Base-by-base conservation (phyloP, 2,113 vertebrate genomes). In the Tenrec ecaudatus region DNA sequence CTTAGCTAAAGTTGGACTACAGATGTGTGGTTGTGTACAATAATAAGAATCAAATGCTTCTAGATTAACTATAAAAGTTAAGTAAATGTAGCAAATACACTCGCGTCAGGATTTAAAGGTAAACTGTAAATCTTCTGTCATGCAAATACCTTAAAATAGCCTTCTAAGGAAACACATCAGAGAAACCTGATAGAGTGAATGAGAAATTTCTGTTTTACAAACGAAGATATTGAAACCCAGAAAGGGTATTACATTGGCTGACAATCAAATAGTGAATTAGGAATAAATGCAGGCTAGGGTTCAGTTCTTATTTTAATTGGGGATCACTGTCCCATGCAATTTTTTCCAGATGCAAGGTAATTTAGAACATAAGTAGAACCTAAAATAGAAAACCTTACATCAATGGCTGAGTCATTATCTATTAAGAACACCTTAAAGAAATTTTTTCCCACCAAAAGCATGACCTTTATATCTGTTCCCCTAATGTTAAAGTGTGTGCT, bases 331-430 rank as follows among this genome's bases (percentile, higher is more conserved):
- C 47, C 27, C 38, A 23, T 6, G 22, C 38, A 69, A 12, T 40
- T 36, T 7, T 64, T 64, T 90, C 64, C 58, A 33, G 43, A 12
- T 14, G 22, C 36, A 25, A 77, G 25, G 3, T 25, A 12, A 85
- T 60, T 43, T 69, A 40, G 33, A 43, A 40, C 23, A 58, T 33
- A 88, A 47, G 40, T 58, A 15, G 31, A 83, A 82, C 17, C 68
- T 58, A 75, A 77, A 58, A 57, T 60, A 58, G 20, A 87, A 91
- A 95, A 43, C 43, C n/a, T 43, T 92, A 29, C 62, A 84, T 78
- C 19, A 62, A 86, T 62, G 62, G 16, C 20, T 73, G 78, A 93
- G 38, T 40, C 14, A 86, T 78, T n/a, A 47, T 66, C 14, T 40
- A 38, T 78, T 43, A 92, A 73, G 68, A 86, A 62, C 31, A 66